Evolutionary conservation across 2,888 invertebrate genomes (phyloP).

Genomic region (Odontomyia ornata): DNA sequence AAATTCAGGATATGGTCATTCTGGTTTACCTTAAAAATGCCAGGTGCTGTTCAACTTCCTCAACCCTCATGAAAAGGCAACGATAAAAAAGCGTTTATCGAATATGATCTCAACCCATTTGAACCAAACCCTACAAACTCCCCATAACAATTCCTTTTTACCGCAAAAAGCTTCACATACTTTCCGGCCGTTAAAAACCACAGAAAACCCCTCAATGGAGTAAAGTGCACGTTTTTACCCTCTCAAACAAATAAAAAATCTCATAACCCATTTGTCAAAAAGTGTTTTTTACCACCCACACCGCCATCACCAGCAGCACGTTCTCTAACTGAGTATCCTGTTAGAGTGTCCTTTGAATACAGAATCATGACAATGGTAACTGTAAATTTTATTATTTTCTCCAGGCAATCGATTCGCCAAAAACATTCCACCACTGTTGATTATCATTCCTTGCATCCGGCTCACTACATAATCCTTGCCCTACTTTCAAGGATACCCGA

Average conservation of each 20-base stretch:
- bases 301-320: neutral
- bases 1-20: no score
- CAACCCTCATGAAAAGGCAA: no score
- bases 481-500: no score
- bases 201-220: neutral
- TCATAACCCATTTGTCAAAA: neutral
- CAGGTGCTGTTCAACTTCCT: no score
- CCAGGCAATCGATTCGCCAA: neutral
- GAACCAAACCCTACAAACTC: no score
- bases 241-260: neutral
- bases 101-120: no score
- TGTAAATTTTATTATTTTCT: neutral
- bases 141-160: no score
- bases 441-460: neutral
- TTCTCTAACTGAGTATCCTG: neutral
- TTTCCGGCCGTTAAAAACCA: no score
- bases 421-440: neutral
- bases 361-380: neutral
- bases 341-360: neutral
- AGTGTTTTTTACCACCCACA: neutral
- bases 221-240: neutral
- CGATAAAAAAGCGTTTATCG: no score
- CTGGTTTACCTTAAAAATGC: no score
- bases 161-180: no score
- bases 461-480: neutral